These are phyloP conservation scores for Pachypsylla venusta DNA, from an alignment of 1,140 invertebrate species.

Conservation along the genomic window DNA sequence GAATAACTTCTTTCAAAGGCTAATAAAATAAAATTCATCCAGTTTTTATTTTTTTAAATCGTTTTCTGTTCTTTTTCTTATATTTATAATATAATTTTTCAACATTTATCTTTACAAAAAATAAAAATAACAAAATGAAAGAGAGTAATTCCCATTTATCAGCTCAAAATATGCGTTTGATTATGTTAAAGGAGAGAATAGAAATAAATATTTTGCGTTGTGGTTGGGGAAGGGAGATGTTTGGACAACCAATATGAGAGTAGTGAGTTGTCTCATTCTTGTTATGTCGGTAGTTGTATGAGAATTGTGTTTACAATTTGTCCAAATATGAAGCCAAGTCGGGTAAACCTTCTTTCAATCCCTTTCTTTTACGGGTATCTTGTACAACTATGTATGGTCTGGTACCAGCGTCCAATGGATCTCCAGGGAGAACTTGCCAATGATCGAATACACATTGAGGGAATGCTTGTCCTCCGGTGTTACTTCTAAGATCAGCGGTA, in stretches of 20 bases:
- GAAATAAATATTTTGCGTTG: background rate
- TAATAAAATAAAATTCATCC: no score
- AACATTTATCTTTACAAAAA: background rate
- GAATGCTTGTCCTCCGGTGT: slow-evolving; percentile 99
- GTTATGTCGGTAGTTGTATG: background rate
- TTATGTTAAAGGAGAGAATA: background rate
- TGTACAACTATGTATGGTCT: slow-evolving; percentile 75
- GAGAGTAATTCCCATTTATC: no score
- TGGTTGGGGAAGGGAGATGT: background rate
- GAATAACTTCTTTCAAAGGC: no score
- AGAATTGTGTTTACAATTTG: slow-evolving; percentile 59
- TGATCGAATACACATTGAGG: slow-evolving; percentile 99
- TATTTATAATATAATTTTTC: background rate
- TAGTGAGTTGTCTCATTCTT: no score
- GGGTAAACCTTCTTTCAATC: slow-evolving; percentile 93
- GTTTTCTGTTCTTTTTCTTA: background rate
- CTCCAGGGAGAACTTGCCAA: slow-evolving; percentile 95
- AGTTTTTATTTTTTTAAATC: no score
- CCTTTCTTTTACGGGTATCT: slow-evolving; percentile 97
- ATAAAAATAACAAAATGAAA: background rate
- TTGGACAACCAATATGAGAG: no score
- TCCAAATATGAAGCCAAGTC: slow-evolving; percentile 84
- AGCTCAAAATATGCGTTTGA: background rate
- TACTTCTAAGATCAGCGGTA: slow-evolving; percentile 94
- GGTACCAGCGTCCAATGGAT: slow-evolving; percentile 63